Base-by-base conservation (phyloP, 2,888 invertebrate species). In the Melangyna quadrimaculata region DNA sequence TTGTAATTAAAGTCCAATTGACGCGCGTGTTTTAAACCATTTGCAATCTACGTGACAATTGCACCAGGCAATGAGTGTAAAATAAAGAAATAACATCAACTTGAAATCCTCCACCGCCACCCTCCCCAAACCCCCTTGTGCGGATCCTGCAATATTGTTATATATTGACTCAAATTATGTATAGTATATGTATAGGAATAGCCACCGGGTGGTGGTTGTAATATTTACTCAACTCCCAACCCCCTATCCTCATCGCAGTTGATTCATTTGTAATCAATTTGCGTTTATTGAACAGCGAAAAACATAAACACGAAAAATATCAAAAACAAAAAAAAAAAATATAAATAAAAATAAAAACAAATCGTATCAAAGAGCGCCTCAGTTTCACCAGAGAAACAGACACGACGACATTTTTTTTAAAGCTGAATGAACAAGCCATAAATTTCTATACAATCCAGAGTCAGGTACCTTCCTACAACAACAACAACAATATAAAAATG, bases 241-340 rank as follows among this genome's bases (percentile, higher is more conserved):
- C 69, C 78, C 55, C 24, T n/a, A 17, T 48, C 29, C 37, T 7
- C 10, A 17, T 45, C 32, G 43, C 72, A 48, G 72, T 70, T 63
- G 77, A 81, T 80, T 86, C 86, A 86, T 86, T 86, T 81, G 81
- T 81, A 86, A 81, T 81, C 86, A 81, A 86, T 86, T 86, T 80
- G 81, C 77, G 81, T 81, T 86, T 73, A 86, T 81, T 80, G 80
- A 80, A 84, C 48, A 70, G 48, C 53, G 51, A 51, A 51, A 45
- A 27, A 51, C n/a, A 24, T 27, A n/a, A 35, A 72, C 40, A 59
- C n/a, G n/a, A n/a, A n/a, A n/a, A n/a, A n/a, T n/a, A n/a, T n/a
- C n/a, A n/a, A n/a, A n/a, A n/a, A n/a, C n/a, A n/a, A n/a, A 43
- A 22, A 27, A 70, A 53, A 51, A 48, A 19, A 9, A 17, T 3